Percentiles rank a stretch among this genome's conserved stretches.
These are phyloP conservation scores for Formica exsecta DNA, from an alignment of 1,140 invertebrate species.

Conservation along the genomic window DNA sequence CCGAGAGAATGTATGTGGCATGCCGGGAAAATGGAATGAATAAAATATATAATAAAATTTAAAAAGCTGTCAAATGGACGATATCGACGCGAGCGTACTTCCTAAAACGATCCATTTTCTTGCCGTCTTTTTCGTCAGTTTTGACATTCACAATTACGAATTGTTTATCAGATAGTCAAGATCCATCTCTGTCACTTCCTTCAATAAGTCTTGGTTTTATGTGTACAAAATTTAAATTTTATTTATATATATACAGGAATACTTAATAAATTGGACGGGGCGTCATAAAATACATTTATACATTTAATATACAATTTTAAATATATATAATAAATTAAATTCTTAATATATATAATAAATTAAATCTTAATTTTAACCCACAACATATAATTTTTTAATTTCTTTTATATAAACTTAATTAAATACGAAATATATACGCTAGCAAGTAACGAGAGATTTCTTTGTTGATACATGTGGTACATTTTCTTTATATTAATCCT, in stretches of 20 bases:
- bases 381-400: background rate
- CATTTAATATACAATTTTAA: background rate
- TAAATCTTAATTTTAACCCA: background rate
- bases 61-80: background rate
- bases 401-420: background rate
- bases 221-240: background rate
- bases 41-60: constrained; percentile 26
- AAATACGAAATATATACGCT: background rate
- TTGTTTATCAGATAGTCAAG: background rate
- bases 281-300: background rate
- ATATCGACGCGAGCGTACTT: background rate
- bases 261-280: no score
- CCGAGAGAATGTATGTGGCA: background rate
- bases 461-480: background rate
- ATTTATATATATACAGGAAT: background rate
- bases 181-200: background rate
- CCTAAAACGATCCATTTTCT: background rate
- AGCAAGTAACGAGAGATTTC: no score
- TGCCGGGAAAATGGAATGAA: constrained; percentile 15
- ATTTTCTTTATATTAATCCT: constrained; percentile 1
- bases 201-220: background rate
- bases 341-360: background rate
- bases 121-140: background rate
- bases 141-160: background rate
- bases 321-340: no score